phyloP scores from a whole-genome alignment of 2,888 invertebrate species.

The Dromius quadrimaculatus region DNA sequence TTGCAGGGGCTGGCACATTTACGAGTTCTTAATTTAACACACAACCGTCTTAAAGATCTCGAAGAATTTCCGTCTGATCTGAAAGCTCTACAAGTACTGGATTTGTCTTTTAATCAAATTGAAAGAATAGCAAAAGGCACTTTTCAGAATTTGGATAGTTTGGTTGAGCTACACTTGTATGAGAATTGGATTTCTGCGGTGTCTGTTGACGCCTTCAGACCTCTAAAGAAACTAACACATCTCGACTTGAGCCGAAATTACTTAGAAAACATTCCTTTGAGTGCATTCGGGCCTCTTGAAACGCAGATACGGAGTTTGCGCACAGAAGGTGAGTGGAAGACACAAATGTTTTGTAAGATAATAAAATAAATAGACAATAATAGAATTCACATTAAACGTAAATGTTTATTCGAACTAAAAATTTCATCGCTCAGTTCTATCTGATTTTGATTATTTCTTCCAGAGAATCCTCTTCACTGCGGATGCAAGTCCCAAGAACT shows the following conservation, averaged over 20 bases:
- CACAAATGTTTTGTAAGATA: no score
- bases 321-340: constrained; percentile 84
- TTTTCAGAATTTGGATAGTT: constrained; percentile 81
- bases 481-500: constrained; percentile 91
- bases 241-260: constrained; percentile 88
- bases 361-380: no score
- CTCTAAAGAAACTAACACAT: constrained; percentile 79
- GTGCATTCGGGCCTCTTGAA: constrained; percentile 82
- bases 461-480: constrained; percentile 88
- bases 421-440: not conserved
- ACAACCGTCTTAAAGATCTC: constrained; percentile 83
- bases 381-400: no score
- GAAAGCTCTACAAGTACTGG: constrained; percentile 81
- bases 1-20: constrained; percentile 82
- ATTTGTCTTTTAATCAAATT: constrained; percentile 87
- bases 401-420: no score
- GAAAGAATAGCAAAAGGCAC: constrained; percentile 80
- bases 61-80: constrained; percentile 86
- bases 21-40: constrained; percentile 83
- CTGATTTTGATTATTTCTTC: constrained; percentile 14
- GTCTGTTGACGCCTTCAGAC: constrained; percentile 82
- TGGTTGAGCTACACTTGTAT: constrained; percentile 82
- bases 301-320: constrained; percentile 83
- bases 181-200: constrained; percentile 86
- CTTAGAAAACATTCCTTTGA: constrained; percentile 83